Evolutionary conservation across 1,140 invertebrate genomes (phyloP).

Genomic region (Trichonephila clavipes): DNA sequence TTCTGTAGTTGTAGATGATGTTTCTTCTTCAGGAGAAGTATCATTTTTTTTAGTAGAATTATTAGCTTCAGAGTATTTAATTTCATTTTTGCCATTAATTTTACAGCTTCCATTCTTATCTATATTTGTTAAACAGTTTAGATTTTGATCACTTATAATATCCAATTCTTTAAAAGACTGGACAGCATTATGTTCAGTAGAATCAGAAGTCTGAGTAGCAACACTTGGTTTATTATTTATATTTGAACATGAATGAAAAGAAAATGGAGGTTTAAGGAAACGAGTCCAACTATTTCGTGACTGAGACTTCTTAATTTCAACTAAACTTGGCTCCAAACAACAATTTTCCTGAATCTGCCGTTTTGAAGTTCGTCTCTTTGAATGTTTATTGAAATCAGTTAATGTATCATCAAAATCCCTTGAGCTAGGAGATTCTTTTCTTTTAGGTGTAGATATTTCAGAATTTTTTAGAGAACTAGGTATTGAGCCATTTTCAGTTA

Average conservation of each 20-base stretch:
- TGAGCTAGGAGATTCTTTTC: slow-evolving; percentile 56
- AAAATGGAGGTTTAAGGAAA: slow-evolving; percentile 73
- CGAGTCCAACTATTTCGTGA: slow-evolving; percentile 74
- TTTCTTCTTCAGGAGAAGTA: slow-evolving; percentile 85
- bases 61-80: slow-evolving; percentile 54
- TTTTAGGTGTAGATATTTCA: slow-evolving; percentile 42
- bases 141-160: slow-evolving; percentile 50
- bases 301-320: slow-evolving; percentile 72
- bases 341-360: slow-evolving; percentile 55
- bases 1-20: slow-evolving; percentile 88
- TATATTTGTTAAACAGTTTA: slow-evolving; percentile 65
- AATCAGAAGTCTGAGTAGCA: slow-evolving; percentile 66
- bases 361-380: slow-evolving; percentile 47
- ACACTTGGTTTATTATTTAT: slow-evolving; percentile 73
- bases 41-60: slow-evolving; percentile 77
- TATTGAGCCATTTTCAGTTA: slow-evolving; percentile 16
- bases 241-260: slow-evolving; percentile 67
- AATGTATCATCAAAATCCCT: slow-evolving; percentile 66
- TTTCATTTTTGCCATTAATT: slow-evolving; percentile 67
- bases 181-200: background rate
- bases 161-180: slow-evolving; percentile 65
- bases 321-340: slow-evolving; percentile 56
- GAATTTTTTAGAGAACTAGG: slow-evolving; percentile 42
- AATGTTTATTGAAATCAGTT: slow-evolving; percentile 33
- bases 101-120: slow-evolving; percentile 58